These are phyloP conservation scores for Syngnathus rostellatus DNA, from an alignment of 2,797 vertebrate genomes.

Conservation along the genomic window DNA sequence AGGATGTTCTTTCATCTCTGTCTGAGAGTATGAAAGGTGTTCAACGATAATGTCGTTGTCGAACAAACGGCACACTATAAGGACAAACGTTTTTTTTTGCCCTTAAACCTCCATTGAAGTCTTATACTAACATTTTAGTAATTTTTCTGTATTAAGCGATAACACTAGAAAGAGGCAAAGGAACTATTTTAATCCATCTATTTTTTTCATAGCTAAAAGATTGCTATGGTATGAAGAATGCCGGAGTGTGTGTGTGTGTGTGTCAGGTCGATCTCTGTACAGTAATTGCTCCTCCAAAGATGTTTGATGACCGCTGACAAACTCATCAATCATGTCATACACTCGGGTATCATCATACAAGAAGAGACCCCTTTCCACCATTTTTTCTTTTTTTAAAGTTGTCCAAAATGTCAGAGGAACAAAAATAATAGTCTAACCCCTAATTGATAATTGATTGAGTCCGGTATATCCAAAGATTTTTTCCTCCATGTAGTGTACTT, in stretches of 20 bases:
- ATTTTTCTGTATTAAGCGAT: too few relatives aligned
- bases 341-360: too few relatives aligned
- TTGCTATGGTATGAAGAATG: not conserved
- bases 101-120: too few relatives aligned
- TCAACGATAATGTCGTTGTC: too few relatives aligned
- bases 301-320: too few relatives aligned
- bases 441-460: not conserved
- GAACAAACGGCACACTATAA: not conserved
- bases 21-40: conserved; percentile 4
- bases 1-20: conserved; percentile 29
- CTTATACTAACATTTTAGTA: too few relatives aligned
- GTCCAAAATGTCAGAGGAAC: not conserved
- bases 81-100: not conserved
- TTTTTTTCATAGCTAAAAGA: not conserved
- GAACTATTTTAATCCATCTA: not conserved
- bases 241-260: not conserved
- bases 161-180: not conserved
- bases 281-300: not conserved
- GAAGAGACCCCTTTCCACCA: too few relatives aligned
- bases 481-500: not conserved
- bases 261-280: not conserved
- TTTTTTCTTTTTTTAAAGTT: not conserved
- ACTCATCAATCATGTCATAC: too few relatives aligned
- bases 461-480: not conserved
- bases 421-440: too few relatives aligned